phyloP scores from a whole-genome alignment of 2,113 vertebrate genomes.

The Gasterosteus nipponicus region DNA sequence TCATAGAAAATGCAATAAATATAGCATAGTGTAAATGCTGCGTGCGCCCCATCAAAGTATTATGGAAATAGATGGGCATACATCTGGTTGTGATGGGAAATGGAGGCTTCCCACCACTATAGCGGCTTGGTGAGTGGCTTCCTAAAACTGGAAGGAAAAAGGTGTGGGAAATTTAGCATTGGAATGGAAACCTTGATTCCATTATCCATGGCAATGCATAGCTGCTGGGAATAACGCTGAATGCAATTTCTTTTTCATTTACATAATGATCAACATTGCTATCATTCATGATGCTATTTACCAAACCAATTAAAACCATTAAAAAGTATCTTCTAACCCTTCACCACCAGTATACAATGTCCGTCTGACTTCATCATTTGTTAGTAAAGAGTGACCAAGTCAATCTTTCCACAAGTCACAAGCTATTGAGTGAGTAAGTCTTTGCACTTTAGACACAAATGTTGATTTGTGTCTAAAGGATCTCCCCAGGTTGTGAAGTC shows the following conservation, averaged over 20 bases:
- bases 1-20: slow-evolving; percentile 22
- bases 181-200: slow-evolving; percentile 54
- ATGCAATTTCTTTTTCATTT: not conserved
- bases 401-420: not conserved
- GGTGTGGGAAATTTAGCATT: slow-evolving; percentile 57
- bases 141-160: slow-evolving; percentile 63
- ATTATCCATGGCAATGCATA: slow-evolving; percentile 40
- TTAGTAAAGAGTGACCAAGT: not conserved
- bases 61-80: slow-evolving; percentile 64
- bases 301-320: not conserved
- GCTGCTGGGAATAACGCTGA: slow-evolving; percentile 16
- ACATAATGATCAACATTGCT: not conserved
- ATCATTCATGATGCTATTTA: not conserved
- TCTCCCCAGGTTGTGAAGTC: no score
- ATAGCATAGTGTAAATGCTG: slow-evolving; percentile 29
- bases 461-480: no score
- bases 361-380: not conserved
- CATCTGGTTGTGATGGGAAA: slow-evolving; percentile 71
- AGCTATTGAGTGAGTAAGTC: not conserved
- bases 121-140: slow-evolving; percentile 57
- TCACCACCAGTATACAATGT: not conserved
- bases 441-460: no score
- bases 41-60: slow-evolving; percentile 19
- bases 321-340: not conserved
- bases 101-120: slow-evolving; percentile 59